Evolutionary conservation across 2,113 vertebrate species (phyloP).

Genomic region (Lagopus muta): DNA sequence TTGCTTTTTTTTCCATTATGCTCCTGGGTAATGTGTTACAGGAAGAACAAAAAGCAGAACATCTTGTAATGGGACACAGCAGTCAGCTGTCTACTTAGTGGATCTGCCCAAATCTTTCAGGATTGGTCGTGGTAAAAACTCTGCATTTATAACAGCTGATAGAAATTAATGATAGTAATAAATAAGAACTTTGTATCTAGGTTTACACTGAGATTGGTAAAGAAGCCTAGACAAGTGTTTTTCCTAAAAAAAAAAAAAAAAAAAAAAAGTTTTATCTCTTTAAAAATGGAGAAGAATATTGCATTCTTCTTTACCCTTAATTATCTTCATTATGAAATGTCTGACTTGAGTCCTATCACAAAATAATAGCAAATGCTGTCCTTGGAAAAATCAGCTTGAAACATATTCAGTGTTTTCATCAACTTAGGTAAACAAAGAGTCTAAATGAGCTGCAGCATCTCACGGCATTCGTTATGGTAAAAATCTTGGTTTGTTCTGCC

Average conservation of each 20-base stretch:
- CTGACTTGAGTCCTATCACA: not conserved
- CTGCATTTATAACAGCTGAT: not conserved
- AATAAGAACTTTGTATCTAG: not conserved
- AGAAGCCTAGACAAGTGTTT: not conserved
- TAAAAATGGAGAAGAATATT: not conserved
- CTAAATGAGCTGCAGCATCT: not conserved
- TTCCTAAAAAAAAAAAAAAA: not conserved
- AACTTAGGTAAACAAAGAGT: not conserved
- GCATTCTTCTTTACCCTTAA: not conserved
- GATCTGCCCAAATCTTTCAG: not conserved
- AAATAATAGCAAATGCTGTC: not conserved
- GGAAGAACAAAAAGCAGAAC: not conserved
- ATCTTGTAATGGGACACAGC: too few species aligned
- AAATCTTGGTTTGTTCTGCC: not conserved
- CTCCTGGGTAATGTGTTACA: not conserved
- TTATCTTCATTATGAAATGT: not conserved
- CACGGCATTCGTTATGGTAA: not conserved
- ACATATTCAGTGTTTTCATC: not conserved
- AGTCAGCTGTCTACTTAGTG: not conserved
- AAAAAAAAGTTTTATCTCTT: not conserved
- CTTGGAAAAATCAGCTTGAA: not conserved
- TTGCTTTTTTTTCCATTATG: not conserved
- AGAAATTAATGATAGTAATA: not conserved
- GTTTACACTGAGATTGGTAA: not conserved
- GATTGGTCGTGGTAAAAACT: not conserved